These are phyloP conservation scores for Acrocephalus scirpaceus DNA, from an alignment of 2,797 vertebrate genomes.

Conservation along the genomic window DNA sequence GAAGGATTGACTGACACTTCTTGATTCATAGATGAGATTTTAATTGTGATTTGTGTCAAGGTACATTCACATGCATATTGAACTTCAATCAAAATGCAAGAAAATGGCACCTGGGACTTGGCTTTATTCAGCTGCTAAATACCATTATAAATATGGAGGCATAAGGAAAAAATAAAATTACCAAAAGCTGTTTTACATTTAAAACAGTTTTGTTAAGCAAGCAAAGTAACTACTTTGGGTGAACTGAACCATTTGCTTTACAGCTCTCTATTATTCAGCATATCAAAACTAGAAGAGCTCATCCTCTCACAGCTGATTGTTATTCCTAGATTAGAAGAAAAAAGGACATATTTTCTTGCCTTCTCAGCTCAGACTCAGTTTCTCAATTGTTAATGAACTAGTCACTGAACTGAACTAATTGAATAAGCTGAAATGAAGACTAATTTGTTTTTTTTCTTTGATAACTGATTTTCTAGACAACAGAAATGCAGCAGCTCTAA, in stretches of 20 bases:
- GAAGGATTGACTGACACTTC: constrained; percentile 26
- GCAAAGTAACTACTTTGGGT: constrained; percentile 13
- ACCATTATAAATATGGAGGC: neutral
- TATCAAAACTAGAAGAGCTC: constrained; percentile 14
- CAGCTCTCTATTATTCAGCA: constrained; percentile 18
- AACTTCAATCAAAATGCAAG: constrained; percentile 52
- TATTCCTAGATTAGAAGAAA: constrained; percentile 37
- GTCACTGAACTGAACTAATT: constrained; percentile 51
- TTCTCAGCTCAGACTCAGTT: constrained; percentile 42
- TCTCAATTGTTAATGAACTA: constrained; percentile 48
- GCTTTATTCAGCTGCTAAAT: constrained; percentile 44
- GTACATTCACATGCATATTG: constrained; percentile 50
- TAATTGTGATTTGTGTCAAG: constrained; percentile 52
- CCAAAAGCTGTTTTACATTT: constrained; percentile 48
- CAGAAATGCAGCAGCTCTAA: constrained; percentile 24
- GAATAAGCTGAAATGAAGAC: constrained; percentile 50
- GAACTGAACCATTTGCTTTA: constrained; percentile 31
- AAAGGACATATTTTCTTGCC: constrained; percentile 11
- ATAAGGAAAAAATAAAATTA: constrained; percentile 25
- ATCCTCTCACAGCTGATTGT: constrained; percentile 43
- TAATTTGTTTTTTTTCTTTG: constrained; percentile 56
- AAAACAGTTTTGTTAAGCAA: constrained; percentile 51
- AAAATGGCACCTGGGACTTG: constrained; percentile 43
- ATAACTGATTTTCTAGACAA: constrained; percentile 30
- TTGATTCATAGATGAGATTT: constrained; percentile 35